phyloP scores from a whole-genome alignment of 2,797 vertebrate genomes.

The Chanos chanos region DNA sequence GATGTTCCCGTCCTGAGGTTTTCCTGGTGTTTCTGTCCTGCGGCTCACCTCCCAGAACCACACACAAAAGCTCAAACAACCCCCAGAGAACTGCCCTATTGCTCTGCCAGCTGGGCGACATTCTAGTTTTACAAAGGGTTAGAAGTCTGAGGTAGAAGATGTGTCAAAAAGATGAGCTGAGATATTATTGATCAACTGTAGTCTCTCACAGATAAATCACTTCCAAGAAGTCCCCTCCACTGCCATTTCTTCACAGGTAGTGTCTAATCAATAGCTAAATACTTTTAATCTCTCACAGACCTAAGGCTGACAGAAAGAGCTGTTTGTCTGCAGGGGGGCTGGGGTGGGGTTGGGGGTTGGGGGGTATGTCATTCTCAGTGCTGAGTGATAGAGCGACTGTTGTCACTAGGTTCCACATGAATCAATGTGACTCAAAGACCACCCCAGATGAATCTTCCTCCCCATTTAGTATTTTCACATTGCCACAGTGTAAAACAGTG shows the following conservation, averaged over 20 bases:
- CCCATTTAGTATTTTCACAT: too few relatives aligned
- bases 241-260: neutral
- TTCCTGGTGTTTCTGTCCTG: too few relatives aligned
- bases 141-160: neutral
- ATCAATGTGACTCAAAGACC: too few relatives aligned
- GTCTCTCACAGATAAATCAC: neutral
- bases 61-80: too few relatives aligned
- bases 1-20: too few relatives aligned
- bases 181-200: neutral
- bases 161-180: neutral
- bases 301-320: neutral
- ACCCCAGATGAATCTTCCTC: too few relatives aligned
- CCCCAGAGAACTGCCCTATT: too few relatives aligned
- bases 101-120: too few relatives aligned
- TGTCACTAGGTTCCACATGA: neutral
- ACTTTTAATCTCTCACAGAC: neutral
- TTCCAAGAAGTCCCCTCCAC: conserved; percentile 5
- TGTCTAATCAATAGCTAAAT: neutral
- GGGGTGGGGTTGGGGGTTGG: neutral
- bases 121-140: too few relatives aligned
- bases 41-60: too few relatives aligned
- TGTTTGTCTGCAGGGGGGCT: too few relatives aligned
- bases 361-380: neutral
- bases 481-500: too few relatives aligned
- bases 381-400: neutral